Evolutionary conservation across 2,113 vertebrate genomes (phyloP).

Genomic region (Passer montanus): DNA sequence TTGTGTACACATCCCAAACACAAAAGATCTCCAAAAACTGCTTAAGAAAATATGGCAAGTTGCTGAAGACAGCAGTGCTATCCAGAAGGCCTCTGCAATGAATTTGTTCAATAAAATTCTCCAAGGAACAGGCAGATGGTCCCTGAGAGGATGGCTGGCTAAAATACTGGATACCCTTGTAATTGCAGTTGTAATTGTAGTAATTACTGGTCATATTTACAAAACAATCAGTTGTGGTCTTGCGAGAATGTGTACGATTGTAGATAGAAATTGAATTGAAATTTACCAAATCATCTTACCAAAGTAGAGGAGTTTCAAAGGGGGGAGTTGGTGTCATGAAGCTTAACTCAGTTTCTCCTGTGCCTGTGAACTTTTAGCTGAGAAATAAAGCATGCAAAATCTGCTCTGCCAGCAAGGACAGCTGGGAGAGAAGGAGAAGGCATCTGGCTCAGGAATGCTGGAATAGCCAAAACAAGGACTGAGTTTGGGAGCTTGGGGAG

Average conservation of each 20-base stretch:
- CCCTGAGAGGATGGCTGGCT: neutral
- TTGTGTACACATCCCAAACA: neutral
- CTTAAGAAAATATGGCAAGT: neutral
- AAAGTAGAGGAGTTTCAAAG: neutral
- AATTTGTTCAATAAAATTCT: neutral
- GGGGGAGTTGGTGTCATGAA: neutral
- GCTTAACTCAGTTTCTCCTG: neutral
- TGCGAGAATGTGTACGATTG: rapidly evolving
- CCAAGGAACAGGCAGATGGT: neutral
- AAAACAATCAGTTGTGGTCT: neutral
- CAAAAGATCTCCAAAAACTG: neutral
- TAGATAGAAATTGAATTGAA: neutral
- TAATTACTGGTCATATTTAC: neutral
- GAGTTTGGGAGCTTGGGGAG: neutral
- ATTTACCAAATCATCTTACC: neutral
- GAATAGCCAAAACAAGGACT: neutral
- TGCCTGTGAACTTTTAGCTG: neutral
- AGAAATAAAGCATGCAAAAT: neutral
- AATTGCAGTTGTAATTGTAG: no score
- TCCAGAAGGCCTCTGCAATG: neutral
- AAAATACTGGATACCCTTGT: neutral
- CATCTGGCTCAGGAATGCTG: neutral
- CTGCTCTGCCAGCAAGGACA: neutral
- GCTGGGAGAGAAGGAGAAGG: neutral
- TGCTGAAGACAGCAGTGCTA: neutral